Percentiles rank a stretch among this genome's conserved stretches.
Evolutionary conservation across 2,888 invertebrate species (phyloP).

Genomic region (Dermolepida albohirtum): DNA sequence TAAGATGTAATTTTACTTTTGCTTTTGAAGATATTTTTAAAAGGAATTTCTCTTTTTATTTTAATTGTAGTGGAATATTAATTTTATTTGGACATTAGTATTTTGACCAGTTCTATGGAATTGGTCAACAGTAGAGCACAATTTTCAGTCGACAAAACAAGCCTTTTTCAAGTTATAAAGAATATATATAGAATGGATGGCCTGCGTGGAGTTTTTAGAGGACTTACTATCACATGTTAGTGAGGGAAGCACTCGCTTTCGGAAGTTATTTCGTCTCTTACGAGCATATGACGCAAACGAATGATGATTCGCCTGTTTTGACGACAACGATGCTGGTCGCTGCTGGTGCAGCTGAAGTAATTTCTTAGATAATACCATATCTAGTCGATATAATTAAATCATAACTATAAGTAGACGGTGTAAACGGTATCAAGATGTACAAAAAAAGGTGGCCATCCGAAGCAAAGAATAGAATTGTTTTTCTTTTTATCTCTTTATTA

Average conservation of each 20-base stretch:
- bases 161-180: constrained; percentile 73
- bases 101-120: constrained; percentile 92
- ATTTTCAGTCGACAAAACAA: constrained; percentile 69
- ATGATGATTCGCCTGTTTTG: constrained; percentile 67
- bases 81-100: too few relatives aligned
- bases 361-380: constrained; percentile 88
- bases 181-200: constrained; percentile 75
- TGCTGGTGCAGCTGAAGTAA: constrained; percentile 87
- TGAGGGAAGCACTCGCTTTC: constrained; percentile 86
- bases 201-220: constrained; percentile 77
- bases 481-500: too few relatives aligned
- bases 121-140: constrained; percentile 91
- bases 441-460: too few relatives aligned
- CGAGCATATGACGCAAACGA: constrained; percentile 76
- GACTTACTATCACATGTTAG: constrained; percentile 79
- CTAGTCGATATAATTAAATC: constrained; percentile 94
- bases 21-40: too few relatives aligned
- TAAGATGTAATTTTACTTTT: too few relatives aligned
- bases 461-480: too few relatives aligned
- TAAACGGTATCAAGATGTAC: constrained; percentile 69
- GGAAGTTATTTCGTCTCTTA: constrained; percentile 88
- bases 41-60: too few relatives aligned
- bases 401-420: constrained; percentile 81
- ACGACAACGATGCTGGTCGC: constrained; percentile 79
- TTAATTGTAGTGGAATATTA: too few relatives aligned